These are phyloP conservation scores for Trematocara caparti DNA, from an alignment of 2,797 vertebrate genomes.

Conservation along the genomic window DNA sequence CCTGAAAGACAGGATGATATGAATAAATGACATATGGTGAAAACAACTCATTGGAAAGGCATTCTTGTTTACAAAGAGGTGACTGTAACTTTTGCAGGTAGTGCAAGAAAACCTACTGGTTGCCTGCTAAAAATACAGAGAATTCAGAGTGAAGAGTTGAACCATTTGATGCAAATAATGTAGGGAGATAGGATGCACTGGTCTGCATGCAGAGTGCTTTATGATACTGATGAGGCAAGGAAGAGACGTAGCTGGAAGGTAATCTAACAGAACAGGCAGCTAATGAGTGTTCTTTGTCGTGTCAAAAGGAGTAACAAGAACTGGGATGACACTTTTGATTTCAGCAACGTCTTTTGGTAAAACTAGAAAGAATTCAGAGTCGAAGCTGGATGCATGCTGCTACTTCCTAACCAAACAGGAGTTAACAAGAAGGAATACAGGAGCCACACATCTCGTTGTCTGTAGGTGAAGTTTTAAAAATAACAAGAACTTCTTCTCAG, in stretches of 20 bases:
- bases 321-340: not conserved
- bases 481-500: not conserved
- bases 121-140: not conserved
- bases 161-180: not conserved
- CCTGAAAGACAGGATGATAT: not conserved
- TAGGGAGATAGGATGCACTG: not conserved
- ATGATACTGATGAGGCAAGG: not conserved
- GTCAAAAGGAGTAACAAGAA: not conserved
- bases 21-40: not conserved
- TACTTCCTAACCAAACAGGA: not conserved
- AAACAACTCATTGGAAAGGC: not conserved
- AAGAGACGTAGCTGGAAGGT: not conserved
- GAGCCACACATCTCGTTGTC: accelerated
- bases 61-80: not conserved
- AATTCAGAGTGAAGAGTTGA: not conserved
- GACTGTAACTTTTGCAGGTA: not conserved
- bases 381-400: accelerated
- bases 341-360: not conserved
- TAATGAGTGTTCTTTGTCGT: not conserved
- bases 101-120: not conserved
- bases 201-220: not conserved
- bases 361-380: not conserved
- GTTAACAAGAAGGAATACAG: not conserved
- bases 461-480: not conserved
- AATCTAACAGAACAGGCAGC: not conserved